Conservation (phyloP, 2,797 vertebrate genomes). For the Silurus aristotelis region DNA sequence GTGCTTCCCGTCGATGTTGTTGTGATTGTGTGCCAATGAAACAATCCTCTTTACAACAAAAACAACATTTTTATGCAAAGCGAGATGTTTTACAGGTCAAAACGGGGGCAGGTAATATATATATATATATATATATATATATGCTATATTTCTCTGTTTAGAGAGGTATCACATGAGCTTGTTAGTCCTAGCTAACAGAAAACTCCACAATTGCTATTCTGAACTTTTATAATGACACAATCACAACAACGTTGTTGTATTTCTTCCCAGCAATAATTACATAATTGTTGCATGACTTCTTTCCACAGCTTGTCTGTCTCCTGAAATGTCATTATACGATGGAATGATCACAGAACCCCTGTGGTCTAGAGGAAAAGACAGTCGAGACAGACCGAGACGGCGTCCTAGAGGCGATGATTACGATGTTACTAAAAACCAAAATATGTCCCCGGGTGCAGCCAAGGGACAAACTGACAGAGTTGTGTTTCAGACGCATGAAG, state of each 20-base stretch:
- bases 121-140: too few species aligned
- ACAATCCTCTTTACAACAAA: background rate
- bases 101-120: background rate
- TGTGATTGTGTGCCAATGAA: background rate
- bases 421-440: constrained; percentile 17
- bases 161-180: background rate
- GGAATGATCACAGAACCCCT: constrained; percentile 8
- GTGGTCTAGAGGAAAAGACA: background rate
- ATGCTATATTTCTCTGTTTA: background rate
- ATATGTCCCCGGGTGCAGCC: constrained; percentile 13
- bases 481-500: background rate
- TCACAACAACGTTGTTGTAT: background rate
- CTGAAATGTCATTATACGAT: constrained; percentile 14
- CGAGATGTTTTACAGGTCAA: background rate
- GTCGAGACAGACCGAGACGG: constrained; percentile 22
- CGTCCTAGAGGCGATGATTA: constrained; percentile 5
- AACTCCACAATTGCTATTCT: background rate
- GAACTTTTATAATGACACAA: background rate
- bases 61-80: constrained; percentile 23
- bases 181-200: background rate
- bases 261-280: background rate
- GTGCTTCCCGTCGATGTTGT: background rate
- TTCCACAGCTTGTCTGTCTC: constrained; percentile 2
- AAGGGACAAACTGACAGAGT: constrained; percentile 8
- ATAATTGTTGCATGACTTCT: constrained; percentile 6